Percentiles rank a stretch among this genome's conserved stretches.
Evolutionary conservation across 1,140 invertebrate species (phyloP).

Genomic region (Daktulosphaira vitifoliae): DNA sequence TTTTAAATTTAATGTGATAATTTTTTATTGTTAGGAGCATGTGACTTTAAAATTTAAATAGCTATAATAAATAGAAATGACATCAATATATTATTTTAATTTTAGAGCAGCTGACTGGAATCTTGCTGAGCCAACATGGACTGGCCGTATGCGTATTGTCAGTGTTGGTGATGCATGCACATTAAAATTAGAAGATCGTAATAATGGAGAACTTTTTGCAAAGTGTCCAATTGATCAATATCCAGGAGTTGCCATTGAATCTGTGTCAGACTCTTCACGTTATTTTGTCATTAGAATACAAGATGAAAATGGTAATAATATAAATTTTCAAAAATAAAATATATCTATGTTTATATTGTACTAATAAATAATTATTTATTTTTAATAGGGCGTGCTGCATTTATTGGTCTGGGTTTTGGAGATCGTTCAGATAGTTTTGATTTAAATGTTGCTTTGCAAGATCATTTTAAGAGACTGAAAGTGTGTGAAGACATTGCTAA

Average conservation of each 20-base stretch:
- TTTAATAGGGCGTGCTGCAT: constrained; percentile 76
- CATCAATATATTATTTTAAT: background rate
- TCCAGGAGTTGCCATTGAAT: constrained; percentile 86
- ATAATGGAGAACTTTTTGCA: constrained; percentile 88
- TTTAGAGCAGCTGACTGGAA: constrained; percentile 95
- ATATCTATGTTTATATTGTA: no score
- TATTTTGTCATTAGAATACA: constrained; percentile 96
- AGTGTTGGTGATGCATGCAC: constrained; percentile 74
- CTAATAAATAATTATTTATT: background rate
- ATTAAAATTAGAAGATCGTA: constrained; percentile 95
- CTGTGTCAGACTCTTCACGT: constrained; percentile 93
- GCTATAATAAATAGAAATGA: no score
- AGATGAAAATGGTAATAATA: constrained; percentile 73
- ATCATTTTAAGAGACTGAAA: constrained; percentile 95
- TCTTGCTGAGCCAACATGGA: constrained; percentile 92
- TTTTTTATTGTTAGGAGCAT: constrained; percentile 17
- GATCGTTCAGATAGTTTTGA: constrained; percentile 99
- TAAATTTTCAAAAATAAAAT: background rate
- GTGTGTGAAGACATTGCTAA: constrained; percentile 83
- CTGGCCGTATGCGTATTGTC: constrained; percentile 82
- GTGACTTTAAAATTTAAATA: no score
- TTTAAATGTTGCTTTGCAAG: constrained; percentile 95
- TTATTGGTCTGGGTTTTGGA: constrained; percentile 93
- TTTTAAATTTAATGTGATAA: background rate
- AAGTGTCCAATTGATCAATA: constrained; percentile 96